Conservation (phyloP, 2,113 vertebrate species). For the Mixornis gularis region DNA sequence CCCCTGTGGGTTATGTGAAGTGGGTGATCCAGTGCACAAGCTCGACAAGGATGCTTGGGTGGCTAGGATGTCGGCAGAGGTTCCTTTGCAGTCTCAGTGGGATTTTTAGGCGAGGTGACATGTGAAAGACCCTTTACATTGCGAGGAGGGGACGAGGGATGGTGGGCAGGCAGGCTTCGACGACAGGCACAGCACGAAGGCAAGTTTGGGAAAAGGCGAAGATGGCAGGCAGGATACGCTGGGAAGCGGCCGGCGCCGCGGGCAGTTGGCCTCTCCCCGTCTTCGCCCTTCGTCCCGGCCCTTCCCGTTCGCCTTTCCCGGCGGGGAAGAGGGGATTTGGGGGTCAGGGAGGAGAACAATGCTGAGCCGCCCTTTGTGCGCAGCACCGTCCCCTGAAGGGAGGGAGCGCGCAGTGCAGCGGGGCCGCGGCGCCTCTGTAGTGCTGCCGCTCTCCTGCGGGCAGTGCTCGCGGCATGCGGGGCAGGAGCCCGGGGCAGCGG, state of each 20-base stretch:
- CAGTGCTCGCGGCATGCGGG: constrained; percentile 42
- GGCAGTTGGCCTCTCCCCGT: not conserved
- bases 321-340: not conserved
- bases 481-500: constrained; percentile 21
- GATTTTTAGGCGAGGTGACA: not conserved
- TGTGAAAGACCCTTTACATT: not conserved
- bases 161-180: not conserved
- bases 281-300: not conserved
- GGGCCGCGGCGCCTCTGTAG: constrained; percentile 20
- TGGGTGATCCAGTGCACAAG: rapidly evolving
- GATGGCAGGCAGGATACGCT: not conserved
- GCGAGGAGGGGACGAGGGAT: not conserved
- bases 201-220: not conserved
- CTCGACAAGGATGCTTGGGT: not conserved
- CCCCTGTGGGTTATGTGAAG: not conserved
- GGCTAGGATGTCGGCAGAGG: not conserved
- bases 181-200: not conserved
- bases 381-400: constrained; percentile 44
- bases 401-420: not conserved
- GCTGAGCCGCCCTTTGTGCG: constrained; percentile 14
- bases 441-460: constrained; percentile 51
- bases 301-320: not conserved
- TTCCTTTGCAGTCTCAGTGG: not conserved
- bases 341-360: constrained; percentile 52
- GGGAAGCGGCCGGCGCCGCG: not conserved